phyloP scores from a whole-genome alignment of 2,888 invertebrate species.

The Drosophila melanosoma region DNA sequence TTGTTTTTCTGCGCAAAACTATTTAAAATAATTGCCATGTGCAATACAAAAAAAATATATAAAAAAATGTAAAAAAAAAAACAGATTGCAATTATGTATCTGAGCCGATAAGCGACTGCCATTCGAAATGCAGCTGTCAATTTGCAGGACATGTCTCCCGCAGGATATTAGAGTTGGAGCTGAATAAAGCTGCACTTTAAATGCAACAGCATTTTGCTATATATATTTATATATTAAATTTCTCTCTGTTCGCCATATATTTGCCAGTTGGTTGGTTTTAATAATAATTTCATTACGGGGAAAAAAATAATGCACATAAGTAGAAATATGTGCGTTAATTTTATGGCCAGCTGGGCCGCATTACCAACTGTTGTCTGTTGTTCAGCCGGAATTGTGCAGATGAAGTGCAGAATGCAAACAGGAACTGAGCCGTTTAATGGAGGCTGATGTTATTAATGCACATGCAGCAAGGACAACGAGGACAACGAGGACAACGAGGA shows the following conservation, averaged over 20 bases:
- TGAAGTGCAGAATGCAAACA: conserved; percentile 11
- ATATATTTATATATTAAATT: background rate
- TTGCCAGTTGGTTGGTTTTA: conserved; percentile 55
- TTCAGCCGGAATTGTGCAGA: conserved; percentile 24
- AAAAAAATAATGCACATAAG: conserved; percentile 38
- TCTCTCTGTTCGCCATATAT: conserved; percentile 19
- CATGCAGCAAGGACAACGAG: conserved; percentile 26
- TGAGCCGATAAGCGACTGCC: conserved; percentile 55
- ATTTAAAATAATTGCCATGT: conserved; percentile 53
- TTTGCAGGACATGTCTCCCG: conserved; percentile 28
- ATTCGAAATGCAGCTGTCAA: conserved; percentile 60
- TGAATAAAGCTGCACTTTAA: conserved; percentile 47
- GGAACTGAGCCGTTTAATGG: conserved; percentile 67
- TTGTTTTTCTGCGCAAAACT: conserved; percentile 17
- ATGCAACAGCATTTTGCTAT: conserved; percentile 16
- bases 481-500: no score
- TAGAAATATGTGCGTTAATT: conserved; percentile 63
- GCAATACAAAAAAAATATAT: conserved; percentile 2
- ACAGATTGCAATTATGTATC: conserved; percentile 46
- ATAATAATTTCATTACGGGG: conserved; percentile 50
- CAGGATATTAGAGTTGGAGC: conserved; percentile 42
- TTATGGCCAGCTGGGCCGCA: conserved; percentile 63
- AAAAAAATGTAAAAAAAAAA: background rate
- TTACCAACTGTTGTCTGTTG: conserved; percentile 48
- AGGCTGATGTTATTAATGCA: conserved; percentile 68